Evolutionary conservation across 1,140 invertebrate species (phyloP).

Genomic region (Microplitis demolitor): DNA sequence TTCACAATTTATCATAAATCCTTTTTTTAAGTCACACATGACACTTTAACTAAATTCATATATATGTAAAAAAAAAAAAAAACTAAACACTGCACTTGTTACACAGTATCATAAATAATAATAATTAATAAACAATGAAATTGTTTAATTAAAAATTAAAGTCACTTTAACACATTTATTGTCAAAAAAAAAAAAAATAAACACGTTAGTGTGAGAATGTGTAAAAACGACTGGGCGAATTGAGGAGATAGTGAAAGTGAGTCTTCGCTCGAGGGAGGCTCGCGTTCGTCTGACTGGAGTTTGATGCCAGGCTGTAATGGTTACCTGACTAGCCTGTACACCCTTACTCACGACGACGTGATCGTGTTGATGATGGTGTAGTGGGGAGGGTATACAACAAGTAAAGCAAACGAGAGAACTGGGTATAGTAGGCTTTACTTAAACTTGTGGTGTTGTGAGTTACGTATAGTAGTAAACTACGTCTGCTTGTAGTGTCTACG

Average conservation of each 20-base stretch:
- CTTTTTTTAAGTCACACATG: neutral
- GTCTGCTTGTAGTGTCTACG: neutral
- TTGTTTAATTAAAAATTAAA: too few relatives aligned
- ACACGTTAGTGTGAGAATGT: too few relatives aligned
- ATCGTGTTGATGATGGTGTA: conserved; percentile 23
- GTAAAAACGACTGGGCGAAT: neutral
- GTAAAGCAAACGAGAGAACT: conserved; percentile 37
- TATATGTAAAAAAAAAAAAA: too few relatives aligned
- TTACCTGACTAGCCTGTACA: conserved; percentile 47
- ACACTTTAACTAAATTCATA: neutral
- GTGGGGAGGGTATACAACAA: conserved; percentile 55
- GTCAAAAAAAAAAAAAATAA: neutral
- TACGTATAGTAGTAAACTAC: neutral
- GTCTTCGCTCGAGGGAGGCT: conserved; percentile 61
- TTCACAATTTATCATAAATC: neutral
- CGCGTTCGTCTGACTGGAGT: conserved; percentile 59
- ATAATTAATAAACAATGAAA: too few relatives aligned
- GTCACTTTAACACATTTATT: too few relatives aligned
- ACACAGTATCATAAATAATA: too few relatives aligned
- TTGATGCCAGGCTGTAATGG: conserved; percentile 52
- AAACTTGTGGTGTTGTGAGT: conserved; percentile 1
- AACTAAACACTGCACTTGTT: too few relatives aligned
- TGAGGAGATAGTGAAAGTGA: conserved; percentile 58
- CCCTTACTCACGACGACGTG: conserved; percentile 47
- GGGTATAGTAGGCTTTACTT: too few relatives aligned